phyloP scores from a whole-genome alignment of 37 sponge, comb jelly and placozoan species.

The Chondrilla cf. caribensis region DNA sequence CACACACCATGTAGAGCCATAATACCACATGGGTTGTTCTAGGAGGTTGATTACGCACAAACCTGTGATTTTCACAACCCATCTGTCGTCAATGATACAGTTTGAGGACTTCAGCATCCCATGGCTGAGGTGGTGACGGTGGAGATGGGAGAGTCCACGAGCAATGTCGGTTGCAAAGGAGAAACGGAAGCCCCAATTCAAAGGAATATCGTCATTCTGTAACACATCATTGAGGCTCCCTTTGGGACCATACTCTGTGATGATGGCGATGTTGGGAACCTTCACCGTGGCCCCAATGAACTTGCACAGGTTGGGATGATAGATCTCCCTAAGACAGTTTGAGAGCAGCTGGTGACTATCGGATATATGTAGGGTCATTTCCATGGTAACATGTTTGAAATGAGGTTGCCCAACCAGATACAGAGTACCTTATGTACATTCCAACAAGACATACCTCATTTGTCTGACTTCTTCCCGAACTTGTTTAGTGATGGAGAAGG shows the following conservation, averaged over 20 bases:
- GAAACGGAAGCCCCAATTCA: constrained; percentile 90
- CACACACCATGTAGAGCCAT: background rate
- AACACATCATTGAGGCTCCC: constrained; percentile 92
- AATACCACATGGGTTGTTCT: no score
- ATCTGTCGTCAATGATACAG: constrained; percentile 89
- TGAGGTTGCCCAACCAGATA: no score
- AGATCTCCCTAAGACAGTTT: constrained; percentile 54
- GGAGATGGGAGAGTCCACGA: constrained; percentile 80
- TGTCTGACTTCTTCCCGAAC: constrained; percentile 74
- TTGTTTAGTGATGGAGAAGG: constrained; percentile 41
- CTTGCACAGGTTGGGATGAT: constrained; percentile 87
- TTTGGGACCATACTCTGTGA: constrained; percentile 91
- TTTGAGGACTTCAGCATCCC: constrained; percentile 79
- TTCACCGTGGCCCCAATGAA: constrained; percentile 76
- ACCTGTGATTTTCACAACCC: constrained; percentile 91
- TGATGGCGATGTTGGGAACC: constrained; percentile 43
- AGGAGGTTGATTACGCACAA: no score
- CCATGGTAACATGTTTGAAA: no score
- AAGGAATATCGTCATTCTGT: constrained; percentile 87
- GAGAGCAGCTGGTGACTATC: no score
- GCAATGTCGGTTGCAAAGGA: constrained; percentile 87
- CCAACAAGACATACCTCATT: constrained; percentile 78
- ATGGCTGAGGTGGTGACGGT: constrained; percentile 61
- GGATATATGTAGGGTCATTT: no score
- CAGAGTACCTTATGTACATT: no score